phyloP scores from a whole-genome alignment of 2,888 invertebrate genomes.

The Epirrhoe alternata region DNA sequence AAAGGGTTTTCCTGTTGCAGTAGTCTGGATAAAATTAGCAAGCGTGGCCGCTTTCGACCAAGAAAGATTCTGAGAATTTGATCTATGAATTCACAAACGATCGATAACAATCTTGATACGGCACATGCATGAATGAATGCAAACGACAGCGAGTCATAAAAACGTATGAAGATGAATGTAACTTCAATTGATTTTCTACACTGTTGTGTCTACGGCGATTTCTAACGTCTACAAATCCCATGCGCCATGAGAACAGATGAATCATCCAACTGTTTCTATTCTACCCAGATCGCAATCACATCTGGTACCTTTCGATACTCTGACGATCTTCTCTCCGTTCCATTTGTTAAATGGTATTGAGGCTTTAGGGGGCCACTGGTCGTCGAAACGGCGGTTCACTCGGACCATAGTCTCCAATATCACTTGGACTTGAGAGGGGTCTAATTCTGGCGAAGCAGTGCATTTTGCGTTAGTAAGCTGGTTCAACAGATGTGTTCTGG shows the following conservation, averaged over 20 bases:
- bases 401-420: constrained; percentile 73
- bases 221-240: constrained; percentile 8
- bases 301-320: constrained; percentile 74
- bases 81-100: constrained; percentile 8
- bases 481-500: constrained; percentile 22
- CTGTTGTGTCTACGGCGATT: constrained; percentile 8
- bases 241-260: constrained; percentile 27
- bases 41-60: constrained; percentile 4
- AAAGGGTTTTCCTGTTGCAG: constrained; percentile 44
- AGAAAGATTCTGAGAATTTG: constrained; percentile 3
- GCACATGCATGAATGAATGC: constrained; percentile 1
- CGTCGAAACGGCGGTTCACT: constrained; percentile 69
- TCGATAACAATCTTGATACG: constrained; percentile 12
- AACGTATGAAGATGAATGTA: constrained; percentile 16
- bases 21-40: constrained; percentile 41
- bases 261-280: constrained; percentile 53
- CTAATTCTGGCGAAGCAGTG: constrained; percentile 77
- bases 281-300: constrained; percentile 51
- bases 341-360: constrained; percentile 53
- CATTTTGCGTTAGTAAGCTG: constrained; percentile 67
- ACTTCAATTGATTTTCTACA: constrained; percentile 20
- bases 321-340: constrained; percentile 73
- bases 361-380: constrained; percentile 69
- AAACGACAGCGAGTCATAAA: constrained; percentile 14
- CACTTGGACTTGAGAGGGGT: constrained; percentile 75